phyloP scores from a whole-genome alignment of 2,113 vertebrate species.

The Sylvietta virens region DNA sequence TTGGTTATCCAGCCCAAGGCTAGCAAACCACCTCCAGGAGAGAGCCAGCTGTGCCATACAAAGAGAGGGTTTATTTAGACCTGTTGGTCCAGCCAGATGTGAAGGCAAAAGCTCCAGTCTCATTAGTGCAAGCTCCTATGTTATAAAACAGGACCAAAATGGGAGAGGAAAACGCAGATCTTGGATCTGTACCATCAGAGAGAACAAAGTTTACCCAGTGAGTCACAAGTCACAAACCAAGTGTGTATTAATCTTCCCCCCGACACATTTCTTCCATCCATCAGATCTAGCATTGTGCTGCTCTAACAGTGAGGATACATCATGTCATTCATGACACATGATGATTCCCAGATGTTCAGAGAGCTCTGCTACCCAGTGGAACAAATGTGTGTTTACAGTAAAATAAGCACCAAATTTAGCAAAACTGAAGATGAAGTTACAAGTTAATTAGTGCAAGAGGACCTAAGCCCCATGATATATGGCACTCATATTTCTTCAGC shows the following conservation, averaged over 20 bases:
- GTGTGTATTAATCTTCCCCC: constrained; percentile 24
- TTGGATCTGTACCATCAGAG: constrained; percentile 35
- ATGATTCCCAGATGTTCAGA: constrained; percentile 73
- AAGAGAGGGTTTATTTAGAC: background rate
- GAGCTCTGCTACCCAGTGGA: constrained; percentile 58
- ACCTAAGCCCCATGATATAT: background rate
- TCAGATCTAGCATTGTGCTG: constrained; percentile 66
- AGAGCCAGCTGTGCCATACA: background rate
- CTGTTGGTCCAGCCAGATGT: background rate
- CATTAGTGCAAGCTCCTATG: background rate
- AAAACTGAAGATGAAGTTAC: constrained; percentile 60
- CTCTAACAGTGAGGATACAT: constrained; percentile 66
- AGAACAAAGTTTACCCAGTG: constrained; percentile 45
- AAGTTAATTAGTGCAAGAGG: constrained; percentile 61
- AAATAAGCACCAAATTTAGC: constrained; percentile 63
- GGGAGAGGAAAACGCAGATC: constrained; percentile 12
- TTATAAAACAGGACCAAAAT: constrained; percentile 46
- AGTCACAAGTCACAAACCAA: constrained; percentile 59
- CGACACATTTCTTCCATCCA: constrained; percentile 59
- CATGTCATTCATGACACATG: constrained; percentile 68
- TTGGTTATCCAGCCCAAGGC: background rate
- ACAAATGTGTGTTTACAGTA: constrained; percentile 61
- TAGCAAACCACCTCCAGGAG: background rate
- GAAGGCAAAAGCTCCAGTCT: background rate
- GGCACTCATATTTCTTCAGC: background rate